Conservation (phyloP, 2,797 vertebrate genomes). For the Coilia nasus region DNA sequence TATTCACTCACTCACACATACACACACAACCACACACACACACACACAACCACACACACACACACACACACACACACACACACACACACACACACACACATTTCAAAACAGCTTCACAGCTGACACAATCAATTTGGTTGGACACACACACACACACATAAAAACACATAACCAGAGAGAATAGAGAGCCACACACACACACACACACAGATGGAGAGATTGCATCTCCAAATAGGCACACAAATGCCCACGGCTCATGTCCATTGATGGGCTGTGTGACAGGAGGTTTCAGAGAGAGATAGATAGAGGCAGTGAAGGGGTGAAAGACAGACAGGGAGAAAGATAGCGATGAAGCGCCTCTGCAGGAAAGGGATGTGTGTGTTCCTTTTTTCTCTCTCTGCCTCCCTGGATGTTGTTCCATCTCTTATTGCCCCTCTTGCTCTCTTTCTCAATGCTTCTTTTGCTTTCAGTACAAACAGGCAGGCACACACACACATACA, state of each 20-base stretch:
- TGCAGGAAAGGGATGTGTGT: not conserved
- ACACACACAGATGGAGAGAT: not conserved
- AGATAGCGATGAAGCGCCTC: not conserved
- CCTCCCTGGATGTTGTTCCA: not conserved
- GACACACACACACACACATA: too few relatives aligned
- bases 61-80: not conserved
- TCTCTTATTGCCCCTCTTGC: not conserved
- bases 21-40: not conserved
- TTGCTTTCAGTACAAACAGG: not conserved
- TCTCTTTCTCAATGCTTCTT: not conserved
- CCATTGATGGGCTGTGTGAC: not conserved
- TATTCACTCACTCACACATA: not conserved
- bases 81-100: conserved; percentile 4
- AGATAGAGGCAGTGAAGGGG: not conserved
- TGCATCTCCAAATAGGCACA: too few relatives aligned
- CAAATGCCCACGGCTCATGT: not conserved
- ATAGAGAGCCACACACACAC: too few relatives aligned
- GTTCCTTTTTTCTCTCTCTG: too few relatives aligned
- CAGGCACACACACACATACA: too few relatives aligned
- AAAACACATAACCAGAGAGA: not conserved
- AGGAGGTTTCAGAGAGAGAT: not conserved
- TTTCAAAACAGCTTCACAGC: too few relatives aligned
- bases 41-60: not conserved
- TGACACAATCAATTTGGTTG: too few relatives aligned
- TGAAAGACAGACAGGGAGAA: not conserved